These are phyloP conservation scores for Arrhamphus sclerolepis DNA, from an alignment of 2,797 vertebrate genomes.

Conservation along the genomic window DNA sequence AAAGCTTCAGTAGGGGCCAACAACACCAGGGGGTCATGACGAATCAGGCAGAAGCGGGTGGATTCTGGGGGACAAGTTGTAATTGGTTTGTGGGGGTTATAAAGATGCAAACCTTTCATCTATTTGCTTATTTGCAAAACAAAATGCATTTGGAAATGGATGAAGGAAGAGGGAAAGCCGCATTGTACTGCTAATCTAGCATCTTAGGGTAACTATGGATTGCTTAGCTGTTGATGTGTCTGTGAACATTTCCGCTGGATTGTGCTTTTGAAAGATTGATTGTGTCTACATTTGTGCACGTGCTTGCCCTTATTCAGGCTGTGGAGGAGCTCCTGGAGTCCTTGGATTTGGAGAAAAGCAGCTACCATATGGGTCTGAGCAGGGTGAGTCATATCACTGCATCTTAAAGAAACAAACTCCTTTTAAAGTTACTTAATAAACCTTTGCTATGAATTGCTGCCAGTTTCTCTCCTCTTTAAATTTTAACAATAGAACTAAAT, in stretches of 20 bases:
- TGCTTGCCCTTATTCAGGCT: constrained; percentile 80
- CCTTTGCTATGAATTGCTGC: constrained; percentile 33
- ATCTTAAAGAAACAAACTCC: constrained; percentile 38
- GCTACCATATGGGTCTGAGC: constrained; percentile 95
- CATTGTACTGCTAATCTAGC: constrained; percentile 43
- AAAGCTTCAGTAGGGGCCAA: constrained; percentile 33
- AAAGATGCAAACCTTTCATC: constrained; percentile 29
- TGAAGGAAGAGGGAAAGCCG: constrained; percentile 28
- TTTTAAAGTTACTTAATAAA: constrained; percentile 42
- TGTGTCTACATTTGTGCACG: constrained; percentile 26
- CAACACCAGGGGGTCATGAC: constrained; percentile 38
- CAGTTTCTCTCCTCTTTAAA: constrained; percentile 29
- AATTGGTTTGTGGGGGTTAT: constrained; percentile 42
- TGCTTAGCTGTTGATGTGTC: constrained; percentile 39
- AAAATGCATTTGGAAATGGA: constrained; percentile 33
- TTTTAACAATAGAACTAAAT: constrained; percentile 19
- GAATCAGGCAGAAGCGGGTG: constrained; percentile 52
- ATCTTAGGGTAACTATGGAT: constrained; percentile 37
- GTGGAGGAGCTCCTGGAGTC: constrained; percentile 96
- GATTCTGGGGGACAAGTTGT: constrained; percentile 38
- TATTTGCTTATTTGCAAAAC: constrained; percentile 26
- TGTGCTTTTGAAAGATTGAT: constrained; percentile 42
- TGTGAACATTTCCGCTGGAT: constrained; percentile 47
- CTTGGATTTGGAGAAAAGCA: constrained; percentile 95
- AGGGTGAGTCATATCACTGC: constrained; percentile 82